Evolutionary conservation across 2,113 vertebrate species (phyloP), one percentile per base, ranked within the genome.

Genomic region (Leiothrix lutea): DNA sequence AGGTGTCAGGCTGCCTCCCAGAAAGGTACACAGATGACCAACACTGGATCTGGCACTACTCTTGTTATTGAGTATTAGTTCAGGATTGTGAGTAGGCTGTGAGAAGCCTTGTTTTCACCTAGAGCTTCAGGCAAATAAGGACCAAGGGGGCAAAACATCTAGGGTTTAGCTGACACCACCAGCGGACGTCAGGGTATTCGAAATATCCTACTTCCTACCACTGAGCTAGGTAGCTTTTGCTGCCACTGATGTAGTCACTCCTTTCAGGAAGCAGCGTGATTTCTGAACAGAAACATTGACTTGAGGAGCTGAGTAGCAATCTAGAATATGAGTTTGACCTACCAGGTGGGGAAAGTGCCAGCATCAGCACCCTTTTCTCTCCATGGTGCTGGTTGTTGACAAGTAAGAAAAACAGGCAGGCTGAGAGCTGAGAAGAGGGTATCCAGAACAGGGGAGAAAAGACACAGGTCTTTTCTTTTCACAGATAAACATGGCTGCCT

Each of bases 211-310:
- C 44, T 62, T 58, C 42, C 56, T 56, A 66, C 8, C 22, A 53
- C 42, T 0, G 0, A 72, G 56, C 8, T 50, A 53, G 13, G 15
- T 28, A 56, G 33, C 21, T 74, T 16, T 13, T 3, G 3, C 28
- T 74, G 61, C 31, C 22, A 19, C 6, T 67, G 51, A 26, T 9
- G 14, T 11, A 62, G 65, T 11, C 23, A 22, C 15, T 78, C 23
- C 36, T 57, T 36, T 51, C 60, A 70, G 51, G 60, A 92, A 78
- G 31, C 11, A 66, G 38, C 13, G 4, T 44, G n/a, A 48, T 57
- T 85, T 70, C 28, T 48, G 29, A 61, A 78, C 29, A 45, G 20
- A 64, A 38, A 42, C 15, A 44, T n/a, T 29, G 57, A 25, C 24
- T 17, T 19, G 36, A 61, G 45, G n/a, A 64, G 26, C 12, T 21